Base-by-base conservation (phyloP, 1,140 invertebrate species). In the Melanaphis sacchari region DNA sequence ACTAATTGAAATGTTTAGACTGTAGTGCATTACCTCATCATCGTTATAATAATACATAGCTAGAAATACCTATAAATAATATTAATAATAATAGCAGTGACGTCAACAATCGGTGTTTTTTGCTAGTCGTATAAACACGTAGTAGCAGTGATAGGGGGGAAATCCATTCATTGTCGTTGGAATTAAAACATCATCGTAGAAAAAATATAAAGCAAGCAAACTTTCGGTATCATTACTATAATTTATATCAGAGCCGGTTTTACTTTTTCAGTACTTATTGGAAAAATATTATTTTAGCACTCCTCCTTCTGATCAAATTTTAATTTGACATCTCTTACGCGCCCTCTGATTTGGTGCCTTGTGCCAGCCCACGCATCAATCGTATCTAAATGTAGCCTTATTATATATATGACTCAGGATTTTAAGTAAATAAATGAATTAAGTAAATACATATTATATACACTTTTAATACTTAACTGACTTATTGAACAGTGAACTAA, bases 1-100 rank as follows among this genome's bases (percentile, higher is more conserved):
- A 52, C 43, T 89, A 89, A 89, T 89, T 89, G 87, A 89, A 38
- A 52, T 89, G 46, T 89, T 52, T 38, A 31, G 41, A 87, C 26
- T 46, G 85, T 43, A 31, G 11, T 66, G 31, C 26, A 6, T 18
- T n/a, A 26, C 24, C 8, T 54, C 41, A 31, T 31, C 84, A 15
- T 22, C 85, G 85, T 88, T n/a, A 41, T 43, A 87, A 43, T 38
- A 8, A 1, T 6, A 7, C 7, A 21, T 24, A 36, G 76, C 7
- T 38, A 82, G 22, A 76, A 76, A 76, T 76, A 76, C 4, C 31
- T 21, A n/a, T 76, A 76, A 82, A 82, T 82, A 38, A 81, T 38
- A 81, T 81, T 22, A 36, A 38, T 36, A 81, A 81, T 81, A 81
- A 84, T 41, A 40, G 46, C 84, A 43, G 49, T 22, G 7, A 88